Evolutionary conservation across 2,888 invertebrate genomes (phyloP), one percentile per base, ranked within the genome.

Genomic region (Bombylius discolor): DNA sequence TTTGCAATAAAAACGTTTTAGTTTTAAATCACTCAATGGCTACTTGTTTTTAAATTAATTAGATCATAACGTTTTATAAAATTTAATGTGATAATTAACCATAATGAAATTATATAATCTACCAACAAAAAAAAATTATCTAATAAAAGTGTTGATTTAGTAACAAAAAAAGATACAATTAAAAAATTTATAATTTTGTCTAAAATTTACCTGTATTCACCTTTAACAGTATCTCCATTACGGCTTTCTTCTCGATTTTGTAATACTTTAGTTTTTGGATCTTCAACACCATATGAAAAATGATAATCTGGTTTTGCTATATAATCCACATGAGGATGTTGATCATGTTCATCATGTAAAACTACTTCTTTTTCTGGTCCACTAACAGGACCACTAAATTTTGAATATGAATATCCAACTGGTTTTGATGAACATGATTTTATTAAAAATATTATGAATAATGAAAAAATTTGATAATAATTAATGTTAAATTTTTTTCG

Each of bases 241-340:
- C 88, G 78, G 8, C 79, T 78, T 68, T 88, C 87, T 62, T 83
- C 79, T 63, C 85, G 85, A 65, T 81, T 81, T 71, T 88, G 87
- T 55, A 79, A 80, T 70, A 87, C 85, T 54, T 85, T 84, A 32
- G 82, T 83, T 62, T 79, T 76, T 6, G 83, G 84, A 71, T 88
- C 87, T 64, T 85, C 83, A 44, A 88, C 84, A 52, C 87, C 87
- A 65, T 87, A 88, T 1, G 84, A 79, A 71, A 85, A 88, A 47
- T 80, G 78, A 67, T 88, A 88, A 69, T 86, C 85, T 14, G 87
- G 87, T 67, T 83, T 82, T 3, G 85, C 86, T 69, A 84, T 79
- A 69, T 82, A 86, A 69, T 86, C 86, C 51, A 83, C 77, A 68
- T 80, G 79, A 67, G 79, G 70, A 61, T 77, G 77, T 56, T 78